Base-by-base conservation (phyloP, 2,113 vertebrate species). In the Bagarius yarrelli region DNA sequence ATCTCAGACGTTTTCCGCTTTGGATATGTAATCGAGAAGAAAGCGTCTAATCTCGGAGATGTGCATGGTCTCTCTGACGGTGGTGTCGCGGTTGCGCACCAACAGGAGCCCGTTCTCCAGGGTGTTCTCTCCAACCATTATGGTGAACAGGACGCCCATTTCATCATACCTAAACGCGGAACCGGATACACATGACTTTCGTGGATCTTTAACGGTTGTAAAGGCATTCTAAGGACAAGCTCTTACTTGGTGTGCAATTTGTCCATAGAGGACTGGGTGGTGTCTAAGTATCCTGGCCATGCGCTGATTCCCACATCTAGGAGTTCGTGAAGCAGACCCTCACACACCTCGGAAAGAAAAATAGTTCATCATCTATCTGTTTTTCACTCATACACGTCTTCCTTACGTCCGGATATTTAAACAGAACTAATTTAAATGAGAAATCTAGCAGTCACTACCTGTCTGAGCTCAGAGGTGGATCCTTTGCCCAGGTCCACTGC, bases 281-380 rank as follows among this genome's bases (percentile, higher is more conserved):
- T 94, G 87, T 97, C 95, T 78, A 95, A 92, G 88, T 98, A 97
- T 63, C 97, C 97, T 0, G 97, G 96, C 97, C 97, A 99, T 0
- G 93, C 91, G 56, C 94, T 93, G 91, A 98, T 94, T 60, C 93
- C 92, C 8, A 82, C 92, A 82, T 95, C 94, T 87, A 94, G 90
- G 8, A 98, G 91, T 79, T 98, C 96, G 32, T 90, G 94, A 86
- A 93, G 92, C 53, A 98, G 89, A 15, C 94, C 95, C 88, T 97
- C 95, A 90, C 95, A 98, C 63, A 98, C 93, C 97, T 99, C 76
- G 18, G 36, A 25, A 72, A 86, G 5, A 82, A 18, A 81, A 81
- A 47, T 47, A 1, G 11, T 47, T 47, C 11, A 47, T 61, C 11
- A 16, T 30, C 25, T 15, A 53, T 30, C 47, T 30, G 19, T 19